These are phyloP conservation scores for Daubentonia madagascariensis DNA, from an alignment of 2,113 vertebrate genomes.

Conservation along the genomic window DNA sequence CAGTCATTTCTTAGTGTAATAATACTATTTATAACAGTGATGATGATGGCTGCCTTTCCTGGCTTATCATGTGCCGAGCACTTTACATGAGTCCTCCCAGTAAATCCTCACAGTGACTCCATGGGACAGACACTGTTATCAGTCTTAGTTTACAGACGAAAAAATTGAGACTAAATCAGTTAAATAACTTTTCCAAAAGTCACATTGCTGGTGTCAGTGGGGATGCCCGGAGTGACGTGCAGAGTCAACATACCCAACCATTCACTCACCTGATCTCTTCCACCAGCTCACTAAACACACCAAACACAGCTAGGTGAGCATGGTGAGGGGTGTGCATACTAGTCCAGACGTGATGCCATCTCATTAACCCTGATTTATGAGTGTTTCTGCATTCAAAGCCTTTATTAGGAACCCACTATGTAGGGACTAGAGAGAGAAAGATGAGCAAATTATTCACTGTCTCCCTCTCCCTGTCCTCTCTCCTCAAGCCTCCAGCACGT, in stretches of 20 bases:
- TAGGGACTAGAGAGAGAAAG: background rate
- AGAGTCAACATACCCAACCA: background rate
- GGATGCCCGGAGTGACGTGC: background rate
- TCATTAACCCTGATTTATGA: background rate
- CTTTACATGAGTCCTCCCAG: background rate
- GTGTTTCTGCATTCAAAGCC: background rate
- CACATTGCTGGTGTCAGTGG: background rate
- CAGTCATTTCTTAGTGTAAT: background rate
- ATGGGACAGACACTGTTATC: background rate
- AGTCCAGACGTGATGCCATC: background rate
- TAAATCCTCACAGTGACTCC: background rate
- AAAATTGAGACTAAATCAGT: background rate
- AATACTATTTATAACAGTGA: background rate
- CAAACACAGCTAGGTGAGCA: background rate
- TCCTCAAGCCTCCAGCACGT: background rate
- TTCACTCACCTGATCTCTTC: too few relatives aligned
- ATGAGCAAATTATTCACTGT: too few relatives aligned
- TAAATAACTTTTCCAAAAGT: background rate
- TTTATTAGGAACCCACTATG: background rate
- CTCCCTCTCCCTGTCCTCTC: background rate
- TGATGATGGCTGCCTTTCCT: accelerated
- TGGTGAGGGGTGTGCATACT: accelerated
- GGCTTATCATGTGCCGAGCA: background rate
- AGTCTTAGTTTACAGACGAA: background rate
- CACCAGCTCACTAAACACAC: background rate